Conservation (phyloP, 2,888 invertebrate genomes). For the Drosophila trichaetosa region DNA sequence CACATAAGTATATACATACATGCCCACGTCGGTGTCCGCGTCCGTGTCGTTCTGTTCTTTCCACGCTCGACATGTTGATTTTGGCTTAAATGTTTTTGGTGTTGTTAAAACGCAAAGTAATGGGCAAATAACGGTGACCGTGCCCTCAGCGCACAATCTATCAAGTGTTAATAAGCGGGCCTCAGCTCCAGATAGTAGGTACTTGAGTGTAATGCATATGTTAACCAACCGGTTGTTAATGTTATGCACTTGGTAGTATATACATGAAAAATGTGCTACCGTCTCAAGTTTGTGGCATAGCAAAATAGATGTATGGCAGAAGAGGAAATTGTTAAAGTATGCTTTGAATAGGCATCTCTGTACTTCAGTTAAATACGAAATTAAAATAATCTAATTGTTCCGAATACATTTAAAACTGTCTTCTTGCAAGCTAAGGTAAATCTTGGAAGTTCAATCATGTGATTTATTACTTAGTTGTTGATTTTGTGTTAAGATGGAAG, state of each 20-base stretch:
- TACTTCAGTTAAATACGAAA: neutral
- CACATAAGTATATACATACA: neutral
- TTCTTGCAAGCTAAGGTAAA: too few relatives aligned
- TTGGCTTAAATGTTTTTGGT: slow-evolving; percentile 78
- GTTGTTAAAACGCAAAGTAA: slow-evolving; percentile 75
- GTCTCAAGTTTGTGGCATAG: slow-evolving; percentile 6
- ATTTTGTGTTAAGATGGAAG: neutral
- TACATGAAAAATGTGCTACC: slow-evolving; percentile 4
- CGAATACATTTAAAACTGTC: neutral
- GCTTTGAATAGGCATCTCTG: neutral
- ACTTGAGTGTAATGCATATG: slow-evolving; percentile 2
- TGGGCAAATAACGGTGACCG: slow-evolving; percentile 75
- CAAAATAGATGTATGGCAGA: neutral
- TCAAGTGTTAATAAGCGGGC: slow-evolving; percentile 72
- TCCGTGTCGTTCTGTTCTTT: slow-evolving; percentile 48
- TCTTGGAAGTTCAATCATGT: too few relatives aligned
- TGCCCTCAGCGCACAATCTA: slow-evolving; percentile 72
- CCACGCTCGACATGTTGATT: slow-evolving; percentile 73
- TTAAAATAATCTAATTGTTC: neutral
- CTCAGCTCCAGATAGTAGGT: slow-evolving; percentile 26
- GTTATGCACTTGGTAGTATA: slow-evolving; percentile 25
- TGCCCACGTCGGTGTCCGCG: slow-evolving; percentile 6
- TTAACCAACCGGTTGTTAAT: slow-evolving; percentile 30
- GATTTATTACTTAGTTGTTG: too few relatives aligned
- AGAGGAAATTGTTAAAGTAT: neutral